Conservation (phyloP, 1,140 invertebrate species). For the Leptinotarsa lineolata region DNA sequence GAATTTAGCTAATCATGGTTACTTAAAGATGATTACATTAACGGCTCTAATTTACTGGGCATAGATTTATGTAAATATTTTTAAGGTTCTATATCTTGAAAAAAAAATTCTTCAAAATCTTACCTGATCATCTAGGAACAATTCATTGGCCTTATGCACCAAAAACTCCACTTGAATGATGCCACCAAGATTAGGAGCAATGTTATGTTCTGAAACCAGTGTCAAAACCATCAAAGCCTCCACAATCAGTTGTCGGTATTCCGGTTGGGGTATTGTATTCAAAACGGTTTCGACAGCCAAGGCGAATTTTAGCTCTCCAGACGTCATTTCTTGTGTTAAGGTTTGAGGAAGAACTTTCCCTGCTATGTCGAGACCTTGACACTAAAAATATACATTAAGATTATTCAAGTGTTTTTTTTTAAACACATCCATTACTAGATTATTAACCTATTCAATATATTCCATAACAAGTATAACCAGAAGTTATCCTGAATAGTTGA, state of each 20-base stretch:
- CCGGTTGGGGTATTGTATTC: conserved; percentile 96
- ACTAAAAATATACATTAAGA: conserved; percentile 63
- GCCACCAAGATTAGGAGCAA: conserved; percentile 74
- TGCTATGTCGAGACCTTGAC: conserved; percentile 88
- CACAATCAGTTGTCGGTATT: conserved; percentile 96
- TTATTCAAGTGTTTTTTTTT: not conserved
- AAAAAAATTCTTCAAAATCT: conserved; percentile 39
- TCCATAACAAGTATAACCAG: no score
- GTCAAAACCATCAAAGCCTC: conserved; percentile 97
- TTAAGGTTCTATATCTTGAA: not conserved
- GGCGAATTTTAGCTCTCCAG: conserved; percentile 98
- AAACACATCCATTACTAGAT: no score
- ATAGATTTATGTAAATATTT: no score
- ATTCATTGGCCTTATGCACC: conserved; percentile 90
- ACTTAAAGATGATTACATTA: no score
- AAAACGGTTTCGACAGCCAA: conserved; percentile 96
- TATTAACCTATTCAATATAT: no score
- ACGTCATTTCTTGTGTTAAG: conserved; percentile 97
- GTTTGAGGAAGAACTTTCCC: conserved; percentile 86
- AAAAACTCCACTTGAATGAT: conserved; percentile 91
- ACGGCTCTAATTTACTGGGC: no score
- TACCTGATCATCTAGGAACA: conserved; percentile 97
- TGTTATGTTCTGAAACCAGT: conserved; percentile 85
- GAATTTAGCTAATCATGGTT: no score
- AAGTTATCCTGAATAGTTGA: no score